Conservation (phyloP, 2,797 vertebrate genomes). For the Chelmon rostratus region DNA sequence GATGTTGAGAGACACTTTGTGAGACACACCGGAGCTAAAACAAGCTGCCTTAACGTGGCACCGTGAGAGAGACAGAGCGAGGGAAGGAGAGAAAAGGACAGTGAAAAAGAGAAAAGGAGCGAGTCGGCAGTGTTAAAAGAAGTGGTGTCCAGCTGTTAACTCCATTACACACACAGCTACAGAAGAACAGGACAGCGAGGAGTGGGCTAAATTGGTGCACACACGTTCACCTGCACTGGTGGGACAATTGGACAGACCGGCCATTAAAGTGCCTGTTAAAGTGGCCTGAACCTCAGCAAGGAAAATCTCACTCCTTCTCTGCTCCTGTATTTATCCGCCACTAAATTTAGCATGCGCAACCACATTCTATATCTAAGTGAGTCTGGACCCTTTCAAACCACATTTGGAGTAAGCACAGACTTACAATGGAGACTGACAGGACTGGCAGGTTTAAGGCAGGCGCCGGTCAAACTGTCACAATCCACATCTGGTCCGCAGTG, state of each 20-base stretch:
- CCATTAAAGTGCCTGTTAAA: slow-evolving; percentile 74
- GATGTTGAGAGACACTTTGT: slow-evolving; percentile 36
- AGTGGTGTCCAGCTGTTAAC: slow-evolving; percentile 84
- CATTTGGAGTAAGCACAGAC: neutral
- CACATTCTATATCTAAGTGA: slow-evolving; percentile 6
- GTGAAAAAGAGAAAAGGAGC: slow-evolving; percentile 29
- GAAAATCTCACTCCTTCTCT: slow-evolving; percentile 38
- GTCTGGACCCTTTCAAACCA: slow-evolving; percentile 14
- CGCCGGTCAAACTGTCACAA: slow-evolving; percentile 8
- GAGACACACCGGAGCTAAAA: slow-evolving; percentile 39
- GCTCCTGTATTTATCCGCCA: slow-evolving; percentile 19
- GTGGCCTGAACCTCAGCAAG: slow-evolving; percentile 55
- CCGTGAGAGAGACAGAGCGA: slow-evolving; percentile 16
- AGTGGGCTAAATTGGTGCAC: slow-evolving; percentile 71
- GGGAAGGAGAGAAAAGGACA: slow-evolving; percentile 16
- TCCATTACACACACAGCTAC: slow-evolving; percentile 80
- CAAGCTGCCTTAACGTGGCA: slow-evolving; percentile 59
- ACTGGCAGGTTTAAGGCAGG: neutral
- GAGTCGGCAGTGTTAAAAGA: slow-evolving; percentile 68
- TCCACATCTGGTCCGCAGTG: slow-evolving; percentile 2
- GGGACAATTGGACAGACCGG: slow-evolving; percentile 68
- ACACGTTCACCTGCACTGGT: slow-evolving; percentile 59
- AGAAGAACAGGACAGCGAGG: slow-evolving; percentile 75
- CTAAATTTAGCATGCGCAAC: slow-evolving; percentile 14
- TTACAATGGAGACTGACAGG: slow-evolving; percentile 1